Conservation (phyloP, 2,113 vertebrate species). For the Macaca fascicularis region T2T-MFA8v1.1 NC_088376.1:162747501-162748000, state of each 20-base stretch:
- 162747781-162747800: no score
- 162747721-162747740: no score
- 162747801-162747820: no score
- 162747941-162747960: background rate
- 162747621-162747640: background rate
- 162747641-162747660: background rate
- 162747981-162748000: background rate
- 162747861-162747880: background rate
- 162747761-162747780: no score
- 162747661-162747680: no score
- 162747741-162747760: no score
- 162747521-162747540: background rate
- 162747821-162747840: background rate
- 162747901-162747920: background rate
- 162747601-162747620: background rate
- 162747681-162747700: no score
- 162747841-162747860: background rate
- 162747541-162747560: background rate
- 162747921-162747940: background rate
- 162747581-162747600: background rate
- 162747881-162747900: background rate
- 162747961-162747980: background rate
- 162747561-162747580: background rate
- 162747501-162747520: background rate
- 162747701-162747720: no score